These are phyloP conservation scores for Trichonephila clavata DNA, from an alignment of 1,140 invertebrate genomes.

Conservation along the genomic window DNA sequence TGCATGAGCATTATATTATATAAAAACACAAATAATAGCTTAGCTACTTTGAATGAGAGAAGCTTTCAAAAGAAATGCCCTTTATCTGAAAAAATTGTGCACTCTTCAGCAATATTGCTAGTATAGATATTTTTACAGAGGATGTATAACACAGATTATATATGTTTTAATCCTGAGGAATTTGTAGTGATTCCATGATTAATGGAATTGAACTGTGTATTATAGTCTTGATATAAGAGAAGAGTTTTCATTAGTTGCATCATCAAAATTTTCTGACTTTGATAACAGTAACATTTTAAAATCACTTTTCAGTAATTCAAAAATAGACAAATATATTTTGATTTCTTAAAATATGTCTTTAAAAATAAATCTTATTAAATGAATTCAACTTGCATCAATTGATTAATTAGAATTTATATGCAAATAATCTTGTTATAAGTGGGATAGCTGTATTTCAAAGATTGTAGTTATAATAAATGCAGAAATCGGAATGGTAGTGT, in stretches of 20 bases:
- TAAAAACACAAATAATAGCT: no score
- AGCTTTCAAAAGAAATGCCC: neutral
- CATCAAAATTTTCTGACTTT: neutral
- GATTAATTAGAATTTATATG: no score
- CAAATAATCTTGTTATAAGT: no score
- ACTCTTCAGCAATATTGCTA: neutral
- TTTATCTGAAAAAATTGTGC: neutral
- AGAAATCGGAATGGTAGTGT: no score
- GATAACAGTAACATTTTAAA: neutral
- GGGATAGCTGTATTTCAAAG: no score
- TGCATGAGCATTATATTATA: constrained; percentile 83
- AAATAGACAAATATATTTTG: neutral
- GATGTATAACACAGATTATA: neutral
- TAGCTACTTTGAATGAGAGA: neutral
- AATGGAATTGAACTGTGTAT: neutral
- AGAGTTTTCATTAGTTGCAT: neutral
- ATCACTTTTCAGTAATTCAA: neutral
- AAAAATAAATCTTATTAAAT: no score
- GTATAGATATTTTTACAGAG: neutral
- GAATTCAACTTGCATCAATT: no score
- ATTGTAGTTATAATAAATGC: no score
- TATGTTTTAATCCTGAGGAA: neutral
- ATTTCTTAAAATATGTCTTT: neutral
- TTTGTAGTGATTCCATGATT: neutral
- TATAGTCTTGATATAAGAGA: neutral